phyloP scores from a whole-genome alignment of 1,140 invertebrate genomes.

The Popillia japonica region DNA sequence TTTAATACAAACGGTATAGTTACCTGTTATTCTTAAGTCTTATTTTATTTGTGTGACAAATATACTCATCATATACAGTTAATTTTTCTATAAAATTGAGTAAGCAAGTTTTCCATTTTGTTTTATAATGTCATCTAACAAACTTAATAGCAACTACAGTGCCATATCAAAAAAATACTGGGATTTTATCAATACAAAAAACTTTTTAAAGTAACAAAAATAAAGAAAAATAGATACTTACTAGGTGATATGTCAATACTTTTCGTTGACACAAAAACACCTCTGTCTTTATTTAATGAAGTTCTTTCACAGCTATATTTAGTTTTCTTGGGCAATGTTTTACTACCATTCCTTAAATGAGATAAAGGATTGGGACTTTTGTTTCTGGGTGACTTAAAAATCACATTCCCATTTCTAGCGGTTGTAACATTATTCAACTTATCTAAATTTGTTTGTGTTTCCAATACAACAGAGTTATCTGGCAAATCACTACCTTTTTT shows the following conservation, averaged over 20 bases:
- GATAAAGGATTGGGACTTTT: slow-evolving; percentile 54
- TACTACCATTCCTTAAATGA: slow-evolving; percentile 51
- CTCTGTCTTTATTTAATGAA: slow-evolving; percentile 10
- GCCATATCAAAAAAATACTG: too few relatives aligned
- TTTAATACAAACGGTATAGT: too few relatives aligned
- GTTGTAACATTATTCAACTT: background rate
- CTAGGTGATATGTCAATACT: slow-evolving; percentile 30
- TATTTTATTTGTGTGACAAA: too few relatives aligned
- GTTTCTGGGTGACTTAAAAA: slow-evolving; percentile 43
- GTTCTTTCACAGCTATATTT: slow-evolving; percentile 37
- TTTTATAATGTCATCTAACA: too few relatives aligned
- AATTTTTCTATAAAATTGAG: background rate
- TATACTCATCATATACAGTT: too few relatives aligned
- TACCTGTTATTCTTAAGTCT: too few relatives aligned
- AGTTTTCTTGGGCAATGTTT: slow-evolving; percentile 42
- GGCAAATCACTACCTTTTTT: background rate
- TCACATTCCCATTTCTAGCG: background rate
- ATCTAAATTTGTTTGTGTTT: background rate
- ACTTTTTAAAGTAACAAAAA: background rate
- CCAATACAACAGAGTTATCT: background rate
- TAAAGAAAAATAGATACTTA: slow-evolving; percentile 24
- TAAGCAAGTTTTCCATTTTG: too few relatives aligned
- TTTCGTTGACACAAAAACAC: slow-evolving; percentile 35
- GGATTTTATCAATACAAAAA: background rate
- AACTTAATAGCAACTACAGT: too few relatives aligned